These are phyloP conservation scores for Drosophila mojavensis DNA, from an alignment of 1,140 invertebrate genomes.

Conservation along the genomic window DNA sequence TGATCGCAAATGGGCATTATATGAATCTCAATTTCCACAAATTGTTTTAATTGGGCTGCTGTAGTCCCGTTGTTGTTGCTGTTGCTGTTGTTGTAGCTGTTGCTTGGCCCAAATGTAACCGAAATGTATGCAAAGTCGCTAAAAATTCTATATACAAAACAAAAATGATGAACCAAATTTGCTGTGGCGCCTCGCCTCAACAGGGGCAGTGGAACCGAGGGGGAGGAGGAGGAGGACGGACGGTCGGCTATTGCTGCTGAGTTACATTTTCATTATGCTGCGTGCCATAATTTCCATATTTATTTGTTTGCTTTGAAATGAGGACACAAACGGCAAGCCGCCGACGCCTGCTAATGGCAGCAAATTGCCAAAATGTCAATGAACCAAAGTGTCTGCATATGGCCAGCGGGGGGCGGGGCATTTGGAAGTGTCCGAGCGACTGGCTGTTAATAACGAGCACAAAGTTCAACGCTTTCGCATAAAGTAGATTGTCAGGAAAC, in stretches of 20 bases:
- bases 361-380: slow-evolving; percentile 76
- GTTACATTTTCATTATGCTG: slow-evolving; percentile 71
- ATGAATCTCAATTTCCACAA: slow-evolving; percentile 16
- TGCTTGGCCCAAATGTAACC: slow-evolving; percentile 14
- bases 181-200: slow-evolving; percentile 14
- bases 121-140: slow-evolving; percentile 18
- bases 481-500: slow-evolving; percentile 48
- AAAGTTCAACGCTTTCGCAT: slow-evolving; percentile 62
- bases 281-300: slow-evolving; percentile 52
- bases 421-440: neutral
- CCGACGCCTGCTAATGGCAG: slow-evolving; percentile 59
- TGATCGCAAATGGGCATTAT: slow-evolving; percentile 44
- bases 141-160: neutral
- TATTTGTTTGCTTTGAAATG: slow-evolving; percentile 56
- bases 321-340: slow-evolving; percentile 46
- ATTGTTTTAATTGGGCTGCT: slow-evolving; percentile 40
- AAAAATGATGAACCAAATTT: neutral
- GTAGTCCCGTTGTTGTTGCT: too few species aligned
- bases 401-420: neutral
- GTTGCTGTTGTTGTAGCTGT: too few species aligned
- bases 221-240: neutral
- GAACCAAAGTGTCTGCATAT: slow-evolving; percentile 73
- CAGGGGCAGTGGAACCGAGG: neutral
- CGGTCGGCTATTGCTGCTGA: slow-evolving; percentile 23
- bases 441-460: slow-evolving; percentile 54